phyloP scores from a whole-genome alignment of 1,140 invertebrate genomes.

The Sycophaga agraensis region DNA sequence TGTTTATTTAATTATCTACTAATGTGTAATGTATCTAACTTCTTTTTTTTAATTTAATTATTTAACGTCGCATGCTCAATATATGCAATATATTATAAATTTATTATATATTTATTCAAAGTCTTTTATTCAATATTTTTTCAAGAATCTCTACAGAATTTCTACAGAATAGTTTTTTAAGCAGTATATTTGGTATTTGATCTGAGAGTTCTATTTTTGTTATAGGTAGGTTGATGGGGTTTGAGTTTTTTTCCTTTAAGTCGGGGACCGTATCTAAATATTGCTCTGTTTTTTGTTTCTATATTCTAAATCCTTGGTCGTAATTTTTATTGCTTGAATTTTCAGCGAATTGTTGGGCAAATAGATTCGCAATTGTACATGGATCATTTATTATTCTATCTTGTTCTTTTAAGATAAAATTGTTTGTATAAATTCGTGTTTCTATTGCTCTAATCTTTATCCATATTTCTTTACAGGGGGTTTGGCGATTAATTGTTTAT shows the following conservation, averaged over 20 bases:
- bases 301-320: constrained; percentile 33
- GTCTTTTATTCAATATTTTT: constrained; percentile 34
- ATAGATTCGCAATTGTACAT: constrained; percentile 32
- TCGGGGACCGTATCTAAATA: constrained; percentile 18
- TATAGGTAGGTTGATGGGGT: neutral
- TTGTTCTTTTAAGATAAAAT: neutral
- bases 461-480: neutral
- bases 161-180: constrained; percentile 34
- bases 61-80: too few relatives aligned
- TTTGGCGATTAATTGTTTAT: neutral
- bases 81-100: constrained; percentile 27
- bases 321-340: constrained; percentile 19
- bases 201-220: constrained; percentile 23
- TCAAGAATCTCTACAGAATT: constrained; percentile 35
- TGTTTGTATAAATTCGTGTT: neutral
- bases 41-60: too few relatives aligned
- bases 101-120: constrained; percentile 26
- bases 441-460: neutral
- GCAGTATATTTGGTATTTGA: constrained; percentile 31
- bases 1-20: too few relatives aligned
- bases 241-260: neutral
- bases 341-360: constrained; percentile 35
- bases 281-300: neutral
- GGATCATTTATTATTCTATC: constrained; percentile 5
- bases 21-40: too few relatives aligned